Evolutionary conservation across 2,888 invertebrate species (phyloP), one percentile per base, ranked within the genome.

Genomic region (Ganaspis brasiliensis): DNA sequence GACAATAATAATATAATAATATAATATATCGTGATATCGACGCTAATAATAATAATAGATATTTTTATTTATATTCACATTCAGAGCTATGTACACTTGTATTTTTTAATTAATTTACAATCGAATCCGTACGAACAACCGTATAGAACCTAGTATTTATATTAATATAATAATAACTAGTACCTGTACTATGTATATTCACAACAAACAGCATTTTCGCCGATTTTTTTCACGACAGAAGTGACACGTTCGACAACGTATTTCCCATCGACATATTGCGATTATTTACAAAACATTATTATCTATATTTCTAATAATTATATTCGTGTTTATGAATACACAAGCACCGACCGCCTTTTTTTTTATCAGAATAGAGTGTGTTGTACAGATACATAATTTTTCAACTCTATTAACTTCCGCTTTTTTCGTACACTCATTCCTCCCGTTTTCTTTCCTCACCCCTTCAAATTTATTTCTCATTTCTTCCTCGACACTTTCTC

Each of bases 11-110:
- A 87, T 87, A 85, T 84, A 84, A 85, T 85, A 80, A 67, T 67
- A 67, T 67, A 67, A 67, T 67, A 67, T 67, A 67, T 67, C 67
- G 67, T 67, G 67, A 67, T 67, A 67, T 67, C 67, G 67, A 67
- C 24, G 67, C 67, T 67, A 83, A 84, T 85, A 83, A 86, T 52
- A 85, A 85, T 86, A 84, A 85, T 87, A 86, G 85, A 86, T 86
- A 86, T 85, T 86, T 86, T 87, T 87, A 89, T 90, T 89, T 90
- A 90, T 91, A 91, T 91, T 91, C 91, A 91, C 91, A 91, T 91
- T 91, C 85, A 90, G 86, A 89, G 87, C 86, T 91, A 91, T 91
- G 84, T 91, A 91, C 91, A 91, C 81, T 80, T 79, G 45, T 75
- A 67, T 67, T 79, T 75, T 85, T 87, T 85, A 87, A 87, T 87